phyloP scores from a whole-genome alignment of 2,888 invertebrate genomes.

The Thereva nobilitata region DNA sequence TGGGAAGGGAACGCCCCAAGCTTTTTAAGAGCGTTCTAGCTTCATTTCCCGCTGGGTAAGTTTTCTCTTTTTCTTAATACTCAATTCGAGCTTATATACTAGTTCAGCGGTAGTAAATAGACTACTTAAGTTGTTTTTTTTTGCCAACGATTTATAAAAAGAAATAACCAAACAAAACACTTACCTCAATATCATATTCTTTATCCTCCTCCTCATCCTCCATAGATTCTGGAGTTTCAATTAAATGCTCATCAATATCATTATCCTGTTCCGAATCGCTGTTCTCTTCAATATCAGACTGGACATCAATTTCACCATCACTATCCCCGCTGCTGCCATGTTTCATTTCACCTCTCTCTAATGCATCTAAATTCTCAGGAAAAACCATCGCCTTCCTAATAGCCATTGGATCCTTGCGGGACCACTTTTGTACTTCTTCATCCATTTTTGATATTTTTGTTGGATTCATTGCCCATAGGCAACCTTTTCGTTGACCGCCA shows the following conservation, averaged over 20 bases:
- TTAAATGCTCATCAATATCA: slow-evolving; percentile 61
- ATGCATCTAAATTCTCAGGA: slow-evolving; percentile 82
- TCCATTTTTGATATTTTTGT: slow-evolving; percentile 95
- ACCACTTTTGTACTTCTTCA: slow-evolving; percentile 97
- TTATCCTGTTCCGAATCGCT: slow-evolving; percentile 63
- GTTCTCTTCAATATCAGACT: slow-evolving; percentile 58
- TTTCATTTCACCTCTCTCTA: slow-evolving; percentile 88
- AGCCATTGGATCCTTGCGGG: slow-evolving; percentile 90
- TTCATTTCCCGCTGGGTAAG: too few relatives aligned
- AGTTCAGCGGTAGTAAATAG: too few relatives aligned
- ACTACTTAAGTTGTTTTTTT: too few relatives aligned
- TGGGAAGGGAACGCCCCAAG: too few relatives aligned
- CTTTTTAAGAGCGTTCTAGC: too few relatives aligned
- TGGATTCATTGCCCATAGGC: slow-evolving; percentile 97
- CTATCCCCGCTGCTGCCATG: slow-evolving; percentile 69
- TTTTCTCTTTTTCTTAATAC: too few relatives aligned
- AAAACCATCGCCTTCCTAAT: slow-evolving; percentile 93
- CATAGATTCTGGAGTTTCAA: slow-evolving; percentile 58
- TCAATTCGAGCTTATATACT: too few relatives aligned
- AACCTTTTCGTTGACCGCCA: slow-evolving; percentile 82
- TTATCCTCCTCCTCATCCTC: slow-evolving; percentile 59
- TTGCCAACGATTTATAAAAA: neutral
- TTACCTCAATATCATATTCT: slow-evolving; percentile 67
- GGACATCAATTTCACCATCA: slow-evolving; percentile 61
- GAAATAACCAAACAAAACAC: neutral